Base-by-base conservation (phyloP, 2,113 vertebrate species). In the Bambusicola thoracicus region DNA sequence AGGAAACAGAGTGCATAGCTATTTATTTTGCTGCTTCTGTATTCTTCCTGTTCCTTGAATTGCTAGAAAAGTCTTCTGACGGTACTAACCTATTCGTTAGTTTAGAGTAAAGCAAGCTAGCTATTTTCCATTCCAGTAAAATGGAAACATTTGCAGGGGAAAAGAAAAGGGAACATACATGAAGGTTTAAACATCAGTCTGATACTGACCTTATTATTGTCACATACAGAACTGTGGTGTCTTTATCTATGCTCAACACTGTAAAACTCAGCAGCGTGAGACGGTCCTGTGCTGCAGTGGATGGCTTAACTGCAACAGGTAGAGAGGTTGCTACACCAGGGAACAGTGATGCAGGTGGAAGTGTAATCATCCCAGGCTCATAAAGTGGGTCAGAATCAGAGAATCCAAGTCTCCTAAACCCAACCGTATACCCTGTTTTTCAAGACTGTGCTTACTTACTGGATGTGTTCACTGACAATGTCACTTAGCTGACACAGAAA, bases 91-190 rank as follows among this genome's bases (percentile, higher is more conserved):
- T 81, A 48, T 82, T 83, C 38, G 62, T 88, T 83, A 76, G 29
- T 70, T 92, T 75, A 62, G 46, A 92, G 58, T 56, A 82, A 87
- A 79, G 72, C 38, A 92, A 87, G n/a, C n/a, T 62, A 59, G 51
- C 12, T 87, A 55, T 67, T 87, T 85, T 85, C 41, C 29, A 69
- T 78, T 78, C 74, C 41, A 84, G 76, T 86, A 69, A 81, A 84
- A 67, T 56, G 21, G 44, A 43, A 81, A 14, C 3, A 62, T 44
- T 93, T 86, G 19, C 38, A 76, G 44, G 21, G 69, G 84, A 63
- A 88, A 83, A 88, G 27, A 38, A 56, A 36, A 74, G 41, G 25
- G 74, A 75, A 27, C 13, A 25, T 76, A 18, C n/a, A 30, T 21
- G 30, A 62, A 70, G 17, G 41, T 68, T 93, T 89, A 86, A 41